phyloP scores from a whole-genome alignment of 2,888 invertebrate genomes.

The Ormia ochracea region DNA sequence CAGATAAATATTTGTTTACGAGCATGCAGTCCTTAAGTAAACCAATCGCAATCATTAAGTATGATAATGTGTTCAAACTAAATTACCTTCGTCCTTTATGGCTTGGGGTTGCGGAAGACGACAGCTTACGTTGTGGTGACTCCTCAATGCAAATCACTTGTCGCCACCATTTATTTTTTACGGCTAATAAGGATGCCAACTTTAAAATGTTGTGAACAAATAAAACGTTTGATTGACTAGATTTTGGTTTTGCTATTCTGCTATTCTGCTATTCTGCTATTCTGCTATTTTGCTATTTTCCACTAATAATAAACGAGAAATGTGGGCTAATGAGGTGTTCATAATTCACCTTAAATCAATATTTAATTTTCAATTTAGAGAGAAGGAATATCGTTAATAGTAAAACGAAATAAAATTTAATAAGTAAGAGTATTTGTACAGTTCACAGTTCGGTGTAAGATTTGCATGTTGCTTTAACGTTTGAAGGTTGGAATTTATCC shows the following conservation, averaged over 20 bases:
- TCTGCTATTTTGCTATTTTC: too few relatives aligned
- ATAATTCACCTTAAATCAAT: conserved; percentile 37
- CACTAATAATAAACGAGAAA: background rate
- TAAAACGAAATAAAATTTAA: background rate
- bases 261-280: too few relatives aligned
- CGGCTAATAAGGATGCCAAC: background rate
- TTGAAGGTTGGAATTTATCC: too few relatives aligned
- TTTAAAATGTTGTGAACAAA: background rate
- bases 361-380: background rate
- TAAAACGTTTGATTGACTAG: conserved; percentile 52
- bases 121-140: background rate
- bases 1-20: conserved; percentile 36
- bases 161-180: background rate
- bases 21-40: background rate
- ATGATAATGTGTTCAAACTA: conserved; percentile 47
- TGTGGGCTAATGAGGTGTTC: conserved; percentile 44
- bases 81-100: background rate
- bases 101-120: conserved; percentile 27
- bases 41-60: conserved; percentile 37
- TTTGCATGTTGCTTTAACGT: too few relatives aligned
- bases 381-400: background rate
- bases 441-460: too few relatives aligned
- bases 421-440: background rate
- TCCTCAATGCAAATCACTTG: background rate
- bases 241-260: conserved; percentile 7